Evolutionary conservation across 2,113 vertebrate genomes (phyloP).

Genomic region (Neolamprologus fasciatus): DNA sequence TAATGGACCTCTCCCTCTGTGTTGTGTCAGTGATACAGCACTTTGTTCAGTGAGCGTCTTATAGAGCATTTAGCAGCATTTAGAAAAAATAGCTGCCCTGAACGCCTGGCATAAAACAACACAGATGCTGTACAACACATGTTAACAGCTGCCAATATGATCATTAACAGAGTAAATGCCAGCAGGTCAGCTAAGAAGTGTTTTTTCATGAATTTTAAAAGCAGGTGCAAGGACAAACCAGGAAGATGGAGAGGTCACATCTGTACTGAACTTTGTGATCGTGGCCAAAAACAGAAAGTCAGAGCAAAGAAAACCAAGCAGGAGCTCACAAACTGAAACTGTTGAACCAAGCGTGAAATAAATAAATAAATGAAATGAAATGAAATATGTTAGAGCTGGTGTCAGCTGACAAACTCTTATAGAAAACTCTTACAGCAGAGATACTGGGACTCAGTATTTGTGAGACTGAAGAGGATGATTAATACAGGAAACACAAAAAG

Average conservation of each 20-base stretch:
- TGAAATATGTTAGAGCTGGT: fast-evolving
- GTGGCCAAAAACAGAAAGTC: no score
- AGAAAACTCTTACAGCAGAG: fast-evolving
- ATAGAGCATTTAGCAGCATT: fast-evolving
- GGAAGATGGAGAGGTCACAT: no score
- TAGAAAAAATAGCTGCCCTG: not conserved
- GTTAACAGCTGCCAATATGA: no score
- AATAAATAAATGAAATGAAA: no score
- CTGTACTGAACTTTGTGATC: no score
- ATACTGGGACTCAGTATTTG: fast-evolving
- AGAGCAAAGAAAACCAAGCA: no score
- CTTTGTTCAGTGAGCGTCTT: fast-evolving
- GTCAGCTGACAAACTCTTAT: not conserved
- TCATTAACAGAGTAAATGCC: no score
- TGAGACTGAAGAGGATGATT: fast-evolving
- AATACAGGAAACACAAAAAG: not conserved
- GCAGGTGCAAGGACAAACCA: no score
- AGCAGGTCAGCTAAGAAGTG: no score
- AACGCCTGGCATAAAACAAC: fast-evolving
- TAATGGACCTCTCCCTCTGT: not conserved
- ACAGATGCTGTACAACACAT: no score
- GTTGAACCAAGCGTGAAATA: no score
- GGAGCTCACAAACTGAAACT: fast-evolving
- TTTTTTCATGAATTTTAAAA: no score
- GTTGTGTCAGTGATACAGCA: not conserved